These are phyloP conservation scores for Palythoa grandis DNA, from an alignment of 92 coral and sea anemone species.

Conservation along the genomic window DNA sequence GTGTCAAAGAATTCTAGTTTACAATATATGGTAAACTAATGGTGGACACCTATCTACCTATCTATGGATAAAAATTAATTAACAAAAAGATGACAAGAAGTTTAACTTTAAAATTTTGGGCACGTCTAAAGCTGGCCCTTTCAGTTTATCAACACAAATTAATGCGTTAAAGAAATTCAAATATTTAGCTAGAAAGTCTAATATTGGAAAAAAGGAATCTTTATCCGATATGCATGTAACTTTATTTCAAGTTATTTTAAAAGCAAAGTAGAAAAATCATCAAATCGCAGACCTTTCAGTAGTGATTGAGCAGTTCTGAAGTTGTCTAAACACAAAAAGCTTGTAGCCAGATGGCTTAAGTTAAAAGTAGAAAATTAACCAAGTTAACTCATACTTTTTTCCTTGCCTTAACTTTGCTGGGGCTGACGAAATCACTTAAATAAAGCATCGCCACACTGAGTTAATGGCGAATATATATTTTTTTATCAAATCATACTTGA, in stretches of 20 bases:
- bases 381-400: background rate
- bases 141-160: too few species aligned
- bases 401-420: conserved; percentile 18
- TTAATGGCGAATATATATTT: background rate
- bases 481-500: conserved; percentile 8
- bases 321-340: background rate
- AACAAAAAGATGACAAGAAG: too few species aligned
- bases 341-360: conserved; percentile 23
- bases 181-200: background rate
- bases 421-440: background rate
- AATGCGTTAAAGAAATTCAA: too few species aligned
- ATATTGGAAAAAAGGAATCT: background rate
- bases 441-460: background rate
- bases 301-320: background rate
- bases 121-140: too few species aligned
- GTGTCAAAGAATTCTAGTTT: too few species aligned
- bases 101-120: too few species aligned
- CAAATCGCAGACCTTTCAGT: background rate
- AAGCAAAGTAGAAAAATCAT: background rate
- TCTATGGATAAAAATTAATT: too few species aligned
- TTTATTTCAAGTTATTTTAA: background rate
- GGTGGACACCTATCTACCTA: too few species aligned
- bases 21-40: too few species aligned
- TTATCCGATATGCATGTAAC: background rate
- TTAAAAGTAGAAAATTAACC: conserved; percentile 26